Base-by-base conservation (phyloP, 2,113 vertebrate genomes). In the Zeus faber region DNA sequence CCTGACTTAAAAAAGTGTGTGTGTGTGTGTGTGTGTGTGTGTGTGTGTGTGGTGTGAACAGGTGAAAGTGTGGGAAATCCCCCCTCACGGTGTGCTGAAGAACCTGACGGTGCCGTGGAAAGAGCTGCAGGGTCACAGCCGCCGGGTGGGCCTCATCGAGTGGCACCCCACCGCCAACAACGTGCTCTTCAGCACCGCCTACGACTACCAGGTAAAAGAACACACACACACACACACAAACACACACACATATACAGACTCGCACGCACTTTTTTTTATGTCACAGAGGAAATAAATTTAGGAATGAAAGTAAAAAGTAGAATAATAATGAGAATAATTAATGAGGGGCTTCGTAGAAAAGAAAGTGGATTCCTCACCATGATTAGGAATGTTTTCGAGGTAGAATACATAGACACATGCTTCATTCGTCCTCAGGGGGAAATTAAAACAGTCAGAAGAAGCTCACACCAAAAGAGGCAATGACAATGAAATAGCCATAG, bases 11-110 rank as follows among this genome's bases (percentile, higher is more conserved):
- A 13, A 26, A 14, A 18, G 11, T 50, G 27, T 50, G 17, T 35
- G 49, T 50, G 10, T n/a, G 11, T 16, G 16, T 14, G 25, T 51
- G 49, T 51, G 27, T 35, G 27, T 27, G 46, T 58, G 31, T 51
- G 13, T 40, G 21, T 49, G 2, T 54, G 49, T 61, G 27, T 16
- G 10, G 43, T 20, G 59, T 13, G 60, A 39, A 20, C 61, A 98
- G 95, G 90, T 98, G 58, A 97, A 95, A 80, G 85, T 97, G 59
- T 98, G 95, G 95, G 89, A 92, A 33, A 93, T 98, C 75, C 95
- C 95, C 37, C 88, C 85, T 65, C 87, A 90, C 2, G 81, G 93
- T 10, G 50, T 95, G 39, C 21, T 87, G 2, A 91, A 68, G 77
- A 95, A 86, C 79, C 81, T 98, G 40, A 95, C 91, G 0, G 68